phyloP scores from a whole-genome alignment of 2,888 invertebrate species.

The Drosophila ochracea region DNA sequence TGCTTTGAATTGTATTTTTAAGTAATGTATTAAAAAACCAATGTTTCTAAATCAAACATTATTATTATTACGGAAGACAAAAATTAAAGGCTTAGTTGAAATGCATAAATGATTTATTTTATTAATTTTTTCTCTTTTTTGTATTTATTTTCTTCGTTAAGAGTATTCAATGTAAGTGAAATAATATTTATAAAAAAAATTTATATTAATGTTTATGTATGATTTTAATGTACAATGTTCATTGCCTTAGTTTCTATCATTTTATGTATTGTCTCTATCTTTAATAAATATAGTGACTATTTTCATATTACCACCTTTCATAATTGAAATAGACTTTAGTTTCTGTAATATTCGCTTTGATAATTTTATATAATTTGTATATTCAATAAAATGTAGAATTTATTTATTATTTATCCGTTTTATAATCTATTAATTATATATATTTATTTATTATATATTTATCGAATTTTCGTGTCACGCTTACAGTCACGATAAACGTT shows the following conservation, averaged over 20 bases:
- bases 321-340: rapidly evolving
- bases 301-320: neutral
- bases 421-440: neutral
- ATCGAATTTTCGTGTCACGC: slow-evolving; percentile 9
- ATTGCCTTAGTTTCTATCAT: neutral
- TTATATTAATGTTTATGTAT: neutral
- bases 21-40: neutral
- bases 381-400: neutral
- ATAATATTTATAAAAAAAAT: neutral
- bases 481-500: neutral
- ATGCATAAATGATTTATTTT: neutral
- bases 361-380: neutral
- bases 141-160: neutral
- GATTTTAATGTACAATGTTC: neutral
- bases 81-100: neutral
- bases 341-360: neutral
- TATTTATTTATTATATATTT: neutral
- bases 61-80: neutral
- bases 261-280: neutral
- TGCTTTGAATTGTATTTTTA: neutral
- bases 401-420: neutral
- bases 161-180: neutral
- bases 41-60: neutral
- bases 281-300: neutral
- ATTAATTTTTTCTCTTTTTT: neutral